A percentile compares a stretch with the other conserved stretches of the same genome.
phyloP scores from a whole-genome alignment of 2,113 vertebrate species.

The Corythaeola cristata region DNA sequence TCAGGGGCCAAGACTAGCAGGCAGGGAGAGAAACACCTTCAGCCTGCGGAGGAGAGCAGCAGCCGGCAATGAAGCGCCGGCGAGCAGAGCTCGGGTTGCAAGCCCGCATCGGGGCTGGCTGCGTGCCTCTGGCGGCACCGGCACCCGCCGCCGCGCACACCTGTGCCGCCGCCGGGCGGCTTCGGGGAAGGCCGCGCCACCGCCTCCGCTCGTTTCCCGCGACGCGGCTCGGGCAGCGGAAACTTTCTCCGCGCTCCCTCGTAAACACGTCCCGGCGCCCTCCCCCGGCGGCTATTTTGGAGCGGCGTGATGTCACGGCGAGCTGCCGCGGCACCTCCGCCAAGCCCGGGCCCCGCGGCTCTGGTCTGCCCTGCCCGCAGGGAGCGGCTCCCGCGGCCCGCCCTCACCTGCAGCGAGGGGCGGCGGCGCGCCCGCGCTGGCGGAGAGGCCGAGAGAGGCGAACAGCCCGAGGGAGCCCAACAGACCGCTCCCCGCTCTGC shows the following conservation, averaged over 20 bases:
- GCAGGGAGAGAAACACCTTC: not conserved
- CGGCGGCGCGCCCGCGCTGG: not conserved
- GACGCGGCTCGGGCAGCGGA: not conserved
- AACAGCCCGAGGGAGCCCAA: too few species aligned
- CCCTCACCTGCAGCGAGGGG: not conserved
- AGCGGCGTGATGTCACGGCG: not conserved
- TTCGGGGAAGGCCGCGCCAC: not conserved
- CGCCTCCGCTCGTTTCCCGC: not conserved
- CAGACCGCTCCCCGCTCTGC: too few species aligned
- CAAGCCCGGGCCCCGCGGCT: not conserved
- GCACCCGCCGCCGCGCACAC: not conserved
- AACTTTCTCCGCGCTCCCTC: not conserved
- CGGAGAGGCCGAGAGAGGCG: too few species aligned
- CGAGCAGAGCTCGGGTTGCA: not conserved
- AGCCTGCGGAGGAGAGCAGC: not conserved
- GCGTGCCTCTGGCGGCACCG: not conserved
- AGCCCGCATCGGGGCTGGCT: too few species aligned
- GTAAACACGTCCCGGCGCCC: not conserved
- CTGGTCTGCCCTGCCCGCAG: too few species aligned
- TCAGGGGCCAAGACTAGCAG: not conserved
- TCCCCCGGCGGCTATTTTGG: slow-evolving; percentile 13
- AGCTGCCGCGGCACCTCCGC: not conserved
- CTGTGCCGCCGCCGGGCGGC: not conserved
- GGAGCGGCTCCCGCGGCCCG: not conserved
- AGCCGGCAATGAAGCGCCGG: not conserved